Base-by-base conservation (phyloP, 2,113 vertebrate species). In the Sitta europaea region DNA sequence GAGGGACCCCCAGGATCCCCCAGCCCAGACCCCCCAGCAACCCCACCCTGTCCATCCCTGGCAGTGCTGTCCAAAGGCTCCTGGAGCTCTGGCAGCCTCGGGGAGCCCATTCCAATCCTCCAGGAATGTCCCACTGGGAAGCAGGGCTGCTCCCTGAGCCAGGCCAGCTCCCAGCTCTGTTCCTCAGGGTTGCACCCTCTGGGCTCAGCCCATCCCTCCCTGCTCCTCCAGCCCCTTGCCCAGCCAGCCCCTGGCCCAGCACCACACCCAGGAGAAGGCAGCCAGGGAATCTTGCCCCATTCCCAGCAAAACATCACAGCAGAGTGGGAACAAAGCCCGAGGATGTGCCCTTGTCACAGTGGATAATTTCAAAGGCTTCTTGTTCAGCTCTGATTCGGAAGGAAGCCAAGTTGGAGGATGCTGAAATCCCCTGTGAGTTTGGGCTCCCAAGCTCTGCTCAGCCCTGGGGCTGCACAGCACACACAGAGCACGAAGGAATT, bases 401-500 rank as follows among this genome's bases (percentile, higher is more conserved):
- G 1, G 72, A 83, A 88, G 86, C 75, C 72, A 66, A 62, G 25
- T 17, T 68, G 42, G 76, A 81, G 65, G 67, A 70, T 80, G 67
- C 11, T 42, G 72, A 92, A 91, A 70, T 86, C 83, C 45, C 45
- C 51, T 0, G 8, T 73, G 86, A 91, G 51, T 94, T 91, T 50
- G 54, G 47, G 15, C 85, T 88, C 73, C 89, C 47, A 10, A 42
- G 61, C 54, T 73, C 63, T 28, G 76, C 63, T 35, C 31, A 80
- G 86, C 67, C 76, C 80, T 0, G 1, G 33, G 83, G 91, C 80
- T 73, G 68, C 79, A 86, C 63, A 58, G 33, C 54, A 25, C 0
- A 0, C 48, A 73, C 1, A 9, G 42, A 76, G 61, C 17, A 14
- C 0, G 0, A 9, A 63, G 63, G 73, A 42, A 65, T 70, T 78